Evolutionary conservation across 2,888 invertebrate genomes (phyloP).

Genomic region (Andrena chrysosceles): DNA sequence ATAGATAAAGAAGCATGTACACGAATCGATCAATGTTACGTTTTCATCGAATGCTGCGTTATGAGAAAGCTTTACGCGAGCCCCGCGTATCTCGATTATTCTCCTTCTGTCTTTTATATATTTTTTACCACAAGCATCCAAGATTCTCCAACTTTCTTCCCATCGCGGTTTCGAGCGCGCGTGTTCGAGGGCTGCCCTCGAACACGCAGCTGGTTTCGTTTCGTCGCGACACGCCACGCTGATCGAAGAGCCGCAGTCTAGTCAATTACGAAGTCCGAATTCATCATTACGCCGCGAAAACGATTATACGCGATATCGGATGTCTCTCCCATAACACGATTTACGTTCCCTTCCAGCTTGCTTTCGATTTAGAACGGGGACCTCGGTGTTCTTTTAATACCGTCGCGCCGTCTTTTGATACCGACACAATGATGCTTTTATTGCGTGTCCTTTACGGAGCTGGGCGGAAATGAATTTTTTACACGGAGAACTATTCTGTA

Average conservation of each 20-base stretch:
- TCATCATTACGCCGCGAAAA: constrained; percentile 36
- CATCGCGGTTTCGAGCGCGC: constrained; percentile 9
- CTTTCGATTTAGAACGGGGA: constrained; percentile 10
- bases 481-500: constrained; percentile 24
- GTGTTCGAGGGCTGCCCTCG: constrained; percentile 8
- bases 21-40: constrained; percentile 53
- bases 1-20: constrained; percentile 64
- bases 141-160: constrained; percentile 4
- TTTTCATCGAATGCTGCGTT: constrained; percentile 30
- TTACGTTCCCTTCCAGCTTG: constrained; percentile 12
- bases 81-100: not conserved
- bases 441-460: not conserved
- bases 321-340: constrained; percentile 18
- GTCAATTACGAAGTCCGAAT: constrained; percentile 67
- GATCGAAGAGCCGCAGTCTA: constrained; percentile 63
- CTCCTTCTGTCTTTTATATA: not conserved
- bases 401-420: not conserved
- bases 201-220: constrained; percentile 37
- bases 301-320: not conserved
- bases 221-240: constrained; percentile 54
- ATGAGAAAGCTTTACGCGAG: constrained; percentile 34
- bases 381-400: not conserved
- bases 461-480: constrained; percentile 21
- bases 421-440: constrained; percentile 8
- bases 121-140: not conserved